Evolutionary conservation across 2,888 invertebrate species (phyloP).

Genomic region (Papilio demoleus): DNA sequence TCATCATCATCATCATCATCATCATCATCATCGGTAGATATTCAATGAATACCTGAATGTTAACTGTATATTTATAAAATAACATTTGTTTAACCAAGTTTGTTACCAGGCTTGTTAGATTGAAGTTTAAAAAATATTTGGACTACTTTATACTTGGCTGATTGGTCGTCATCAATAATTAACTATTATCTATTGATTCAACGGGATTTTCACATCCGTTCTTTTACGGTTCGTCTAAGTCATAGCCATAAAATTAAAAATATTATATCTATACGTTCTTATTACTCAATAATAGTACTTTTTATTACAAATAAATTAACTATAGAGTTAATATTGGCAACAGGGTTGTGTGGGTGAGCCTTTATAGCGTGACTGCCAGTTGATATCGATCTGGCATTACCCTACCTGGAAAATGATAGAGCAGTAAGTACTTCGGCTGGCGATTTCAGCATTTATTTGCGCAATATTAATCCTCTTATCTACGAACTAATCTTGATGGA

Average conservation of each 20-base stretch:
- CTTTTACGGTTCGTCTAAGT: too few species aligned
- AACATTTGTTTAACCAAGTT: background rate
- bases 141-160: background rate
- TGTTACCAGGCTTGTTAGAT: background rate
- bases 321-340: constrained; percentile 12
- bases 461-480: constrained; percentile 33
- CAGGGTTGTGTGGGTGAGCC: constrained; percentile 9
- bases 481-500: constrained; percentile 23
- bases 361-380: constrained; percentile 35
- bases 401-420: constrained; percentile 35
- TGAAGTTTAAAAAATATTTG: background rate
- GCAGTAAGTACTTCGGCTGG: constrained; percentile 19
- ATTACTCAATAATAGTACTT: too few species aligned
- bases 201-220: too few species aligned
- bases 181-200: too few species aligned
- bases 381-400: constrained; percentile 40
- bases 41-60: constrained; percentile 1
- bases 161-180: too few species aligned
- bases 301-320: constrained; percentile 27
- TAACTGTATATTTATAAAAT: background rate
- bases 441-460: constrained; percentile 31
- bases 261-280: too few species aligned
- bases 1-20: too few species aligned
- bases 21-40: constrained; percentile 12
- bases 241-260: too few species aligned